Evolutionary conservation across 2,113 vertebrate species (phyloP), one percentile per base, ranked within the genome.

Genomic region (Maccullochella peelii): DNA sequence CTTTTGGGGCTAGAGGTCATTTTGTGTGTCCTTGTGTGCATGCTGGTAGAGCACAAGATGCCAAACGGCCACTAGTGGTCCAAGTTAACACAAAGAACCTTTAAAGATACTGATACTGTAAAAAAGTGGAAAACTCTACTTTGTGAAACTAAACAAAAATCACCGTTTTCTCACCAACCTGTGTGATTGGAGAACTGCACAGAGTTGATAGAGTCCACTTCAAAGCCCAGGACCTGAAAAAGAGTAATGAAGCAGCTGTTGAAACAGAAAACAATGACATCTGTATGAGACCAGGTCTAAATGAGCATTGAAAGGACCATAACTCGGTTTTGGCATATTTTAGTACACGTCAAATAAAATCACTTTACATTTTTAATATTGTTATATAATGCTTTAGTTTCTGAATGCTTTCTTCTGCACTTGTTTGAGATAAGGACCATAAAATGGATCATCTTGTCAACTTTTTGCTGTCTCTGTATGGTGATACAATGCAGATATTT

Each of bases 181-280:
- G 98, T 99, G 90, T 99, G 98, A 94, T 99, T 99, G 90, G 98
- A 99, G 95, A 99, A 99, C 94, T 99, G 98, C 84, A 99, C 98
- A 0, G 98, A 99, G 93, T 99, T 99, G 92, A 99, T 97, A 0
- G 97, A 97, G 79, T 99, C 98, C 23, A 99, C 96, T 94, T 99
- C 98, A 92, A 99, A 99, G 30, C 98, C 98, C 95, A 99, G 93
- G 63, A 99, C 97, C 98, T 99, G 95, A 30, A 47, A 5, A 79
- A 62, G 30, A 85, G 50, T 18, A 58, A 71, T 0, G 5, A 73
- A 25, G 42, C 47, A 86, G 72, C 50, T 57, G 71, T 81, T 66
- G 30, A 79, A 76, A 73, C 8, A 82, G 7, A 65, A 18, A 79
- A 86, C 49, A 74, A 84, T 49, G 16, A 76, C 1, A 9, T 62